Base-by-base conservation (phyloP, 2,888 invertebrate species). In the Hirtodrosophila alboralis region DNA sequence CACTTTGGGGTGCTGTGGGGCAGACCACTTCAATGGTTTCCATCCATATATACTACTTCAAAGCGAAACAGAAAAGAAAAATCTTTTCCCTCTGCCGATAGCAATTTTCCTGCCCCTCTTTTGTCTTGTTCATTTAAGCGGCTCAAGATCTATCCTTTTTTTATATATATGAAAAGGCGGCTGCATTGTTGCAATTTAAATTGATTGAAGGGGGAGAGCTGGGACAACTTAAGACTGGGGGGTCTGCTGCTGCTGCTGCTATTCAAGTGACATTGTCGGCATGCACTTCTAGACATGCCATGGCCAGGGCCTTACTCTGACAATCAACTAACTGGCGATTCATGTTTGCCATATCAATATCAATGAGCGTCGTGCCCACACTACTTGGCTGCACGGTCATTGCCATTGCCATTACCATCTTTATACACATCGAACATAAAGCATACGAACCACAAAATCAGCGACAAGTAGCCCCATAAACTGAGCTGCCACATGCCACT, bases 11-110 rank as follows among this genome's bases (percentile, higher is more conserved):
- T 8, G 14, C 36, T 10, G 14, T 10, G 16, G 12, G 47, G 54
- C 48, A 72, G 72, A 78, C 84, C 84, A 79, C 79, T 85, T 79
- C 59, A 79, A 85, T 68, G 79, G 86, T 67, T 85, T 79, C 71
- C 45, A 51, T 57, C 38, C 70, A n/a, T n/a, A n/a, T n/a, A n/a
- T n/a, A n/a, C n/a, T n/a, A 79, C 79, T 85, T 83, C 71, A 83
- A 78, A 84, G 76, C 49, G 63, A 76, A 56, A 23, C 48, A 33
- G 45, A 45, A 52, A 54, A 13, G 23, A 60, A 44, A 48, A 52
- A 44, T 36, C 38, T 57, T 51, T 58, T 33, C 12, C n/a, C 57
- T 52, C 54, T 27, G 40, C 6, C n/a, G n/a, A n/a, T n/a, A n/a
- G 8, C 8, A 30, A 43, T 27, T 13, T 38, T 38, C 26, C 7